Percentiles rank a stretch among this genome's conserved stretches.
These are phyloP conservation scores for Phalacrocorax pelagicus DNA, from an alignment of 2,113 vertebrate species.

Conservation along the genomic window DNA sequence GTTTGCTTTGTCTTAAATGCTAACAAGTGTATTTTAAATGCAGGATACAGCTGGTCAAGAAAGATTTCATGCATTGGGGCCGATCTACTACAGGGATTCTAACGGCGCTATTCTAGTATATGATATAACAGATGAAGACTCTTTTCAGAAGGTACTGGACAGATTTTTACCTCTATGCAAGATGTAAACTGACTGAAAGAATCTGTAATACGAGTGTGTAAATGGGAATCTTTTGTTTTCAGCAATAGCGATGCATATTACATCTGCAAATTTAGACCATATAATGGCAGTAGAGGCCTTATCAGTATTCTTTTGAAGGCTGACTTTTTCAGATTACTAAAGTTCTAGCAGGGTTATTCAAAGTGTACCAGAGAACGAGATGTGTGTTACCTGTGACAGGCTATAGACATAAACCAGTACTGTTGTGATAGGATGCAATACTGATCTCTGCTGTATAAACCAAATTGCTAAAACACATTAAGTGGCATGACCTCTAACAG, in stretches of 20 bases:
- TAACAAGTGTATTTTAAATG: conserved; percentile 29
- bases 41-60: conserved; percentile 99
- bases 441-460: neutral
- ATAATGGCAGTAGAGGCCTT: neutral
- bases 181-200: neutral
- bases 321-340: neutral
- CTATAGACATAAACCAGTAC: neutral
- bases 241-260: neutral
- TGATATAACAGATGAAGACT: conserved; percentile 98
- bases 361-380: neutral
- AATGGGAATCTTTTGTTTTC: neutral
- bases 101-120: conserved; percentile 98
- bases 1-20: neutral
- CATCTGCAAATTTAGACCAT: neutral
- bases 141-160: conserved; percentile 91
- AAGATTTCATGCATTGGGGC: conserved; percentile 94
- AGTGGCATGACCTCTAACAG: neutral
- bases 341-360: neutral
- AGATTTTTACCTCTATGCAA: neutral
- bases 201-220: neutral
- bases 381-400: neutral
- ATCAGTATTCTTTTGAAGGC: neutral
- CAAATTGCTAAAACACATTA: neutral
- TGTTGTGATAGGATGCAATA: neutral
- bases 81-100: conserved; percentile 99